Conservation (phyloP, 2,888 invertebrate genomes). For the Mesoligia furuncula region DNA sequence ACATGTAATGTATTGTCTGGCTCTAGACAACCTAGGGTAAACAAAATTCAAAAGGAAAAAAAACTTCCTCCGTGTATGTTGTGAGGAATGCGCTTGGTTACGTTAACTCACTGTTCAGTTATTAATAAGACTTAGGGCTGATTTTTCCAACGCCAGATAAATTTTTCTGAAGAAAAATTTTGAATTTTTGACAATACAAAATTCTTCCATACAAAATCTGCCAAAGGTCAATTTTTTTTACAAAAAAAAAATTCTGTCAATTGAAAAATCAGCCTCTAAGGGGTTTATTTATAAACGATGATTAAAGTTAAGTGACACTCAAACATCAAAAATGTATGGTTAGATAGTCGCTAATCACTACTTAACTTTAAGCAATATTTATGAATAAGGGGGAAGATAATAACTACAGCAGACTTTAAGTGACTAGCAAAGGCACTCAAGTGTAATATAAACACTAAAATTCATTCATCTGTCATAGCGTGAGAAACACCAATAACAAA, state of each 20-base stretch:
- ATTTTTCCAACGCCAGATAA: no score
- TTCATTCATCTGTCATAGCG: background rate
- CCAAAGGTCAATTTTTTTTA: no score
- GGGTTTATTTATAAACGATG: background rate
- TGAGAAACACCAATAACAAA: conserved; percentile 41
- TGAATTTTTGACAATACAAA: no score
- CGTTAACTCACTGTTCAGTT: background rate
- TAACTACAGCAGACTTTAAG: background rate
- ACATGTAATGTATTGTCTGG: background rate
- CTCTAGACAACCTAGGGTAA: background rate
- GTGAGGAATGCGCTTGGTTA: background rate
- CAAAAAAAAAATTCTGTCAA: no score
- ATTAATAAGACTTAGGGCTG: background rate
- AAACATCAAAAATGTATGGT: background rate
- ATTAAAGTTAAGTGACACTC: background rate
- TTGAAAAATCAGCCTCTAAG: no score
- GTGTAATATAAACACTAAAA: conserved; percentile 2
- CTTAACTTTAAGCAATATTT: background rate
- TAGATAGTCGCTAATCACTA: background rate
- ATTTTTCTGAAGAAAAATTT: no score
- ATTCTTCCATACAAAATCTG: no score
- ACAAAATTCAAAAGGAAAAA: background rate
- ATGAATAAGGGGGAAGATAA: background rate
- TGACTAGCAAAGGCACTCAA: conserved; percentile 8
- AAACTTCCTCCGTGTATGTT: no score